Evolutionary conservation across 2,113 vertebrate species (phyloP), one percentile per base, ranked within the genome.

Genomic region (Brachionichthys hirsutus): DNA sequence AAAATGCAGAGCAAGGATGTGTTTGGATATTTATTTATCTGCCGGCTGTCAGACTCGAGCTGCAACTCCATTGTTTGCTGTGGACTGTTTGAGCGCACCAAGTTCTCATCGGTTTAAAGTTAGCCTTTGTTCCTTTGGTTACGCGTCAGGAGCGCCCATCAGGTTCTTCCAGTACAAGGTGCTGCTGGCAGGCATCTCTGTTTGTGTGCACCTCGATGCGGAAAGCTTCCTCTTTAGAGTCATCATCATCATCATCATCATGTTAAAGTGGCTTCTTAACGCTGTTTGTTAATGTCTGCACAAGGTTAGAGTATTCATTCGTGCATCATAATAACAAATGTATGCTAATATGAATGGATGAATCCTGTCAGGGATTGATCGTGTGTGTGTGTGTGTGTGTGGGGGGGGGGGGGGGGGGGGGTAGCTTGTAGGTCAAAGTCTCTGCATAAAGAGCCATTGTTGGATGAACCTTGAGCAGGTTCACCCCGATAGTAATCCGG

Each of bases 1-100:
- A 2, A 9, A 0, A 13, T 43, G n/a, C 54, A 2, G 14, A 67
- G 49, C 14, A 15, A 47, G 19, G 41, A 9, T 55, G 52, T 49
- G 38, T 64, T 15, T 54, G 17, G 22, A 54, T 70, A 62, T 67
- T 71, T 40, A 15, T 47, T 80, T 40, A 15, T 47, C 78, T 73
- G 70, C 50, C 19, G 38, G 8, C 50, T 57, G 70, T 69, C 59
- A 61, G 44, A 34, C 36, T 63, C 42, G 58, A 51, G 63, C 75
- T 73, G 75, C 73, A 59, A 55, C 61, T 75, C 78, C n/a, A 73
- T 85, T 83, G 85, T 85, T 84, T 78, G 67, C 75, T 17, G 3
- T 46, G 65, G 52, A 47, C 60, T 68, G 47, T 73, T 73, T 61
- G 49, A 69, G 76, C 56, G 64, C 74, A 61, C 17, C 43, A 30